Evolutionary conservation across 1,140 invertebrate species (phyloP), one percentile per base, ranked within the genome.

Genomic region (Galleria mellonella): DNA sequence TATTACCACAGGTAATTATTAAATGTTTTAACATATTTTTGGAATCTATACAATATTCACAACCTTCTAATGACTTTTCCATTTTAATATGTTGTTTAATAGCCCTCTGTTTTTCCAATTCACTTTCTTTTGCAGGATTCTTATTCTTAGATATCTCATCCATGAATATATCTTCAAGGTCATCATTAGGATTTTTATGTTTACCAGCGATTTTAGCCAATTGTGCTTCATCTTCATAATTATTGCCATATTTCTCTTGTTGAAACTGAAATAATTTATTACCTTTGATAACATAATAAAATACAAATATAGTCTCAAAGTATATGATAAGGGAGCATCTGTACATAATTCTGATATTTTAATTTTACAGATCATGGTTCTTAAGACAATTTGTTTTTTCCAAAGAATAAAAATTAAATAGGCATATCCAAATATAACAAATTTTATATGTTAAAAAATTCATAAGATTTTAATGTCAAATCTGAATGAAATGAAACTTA

Each of bases 91-190:
- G 92, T 56, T 96, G 90, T 51, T 87, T 83, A 55, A 97, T 93
- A 3, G 96, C 94, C 61, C 87, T 87, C 23, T 88, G 77, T 53
- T 89, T 88, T 47, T 96, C 90, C 54, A 85, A 78, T 47, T 91
- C 88, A 60, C 91, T 89, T 33, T 89, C 88, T 62, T 92, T 92
- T 6, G 87, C 83, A 33, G 88, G 87, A 4, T 86, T 88, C 53
- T 90, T 89, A 60, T 89, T 90, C 35, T 87, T 87, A 17, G 90
- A 87, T 48, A 94, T 92, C 51, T 91, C 90, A 64, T 92, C 92
- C 14, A 93, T 89, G 71, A 98, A 97, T 56, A 96, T 90, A 69
- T 98, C 96, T 85, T 97, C 96, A 43, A 97, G 86, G 72, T 96
- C 93, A 69, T 88, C 93, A 88, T 89, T 94, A 69, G 69, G 89